Evolutionary conservation across 1,140 invertebrate genomes (phyloP).

Genomic region (Neuroterus valhalla): DNA sequence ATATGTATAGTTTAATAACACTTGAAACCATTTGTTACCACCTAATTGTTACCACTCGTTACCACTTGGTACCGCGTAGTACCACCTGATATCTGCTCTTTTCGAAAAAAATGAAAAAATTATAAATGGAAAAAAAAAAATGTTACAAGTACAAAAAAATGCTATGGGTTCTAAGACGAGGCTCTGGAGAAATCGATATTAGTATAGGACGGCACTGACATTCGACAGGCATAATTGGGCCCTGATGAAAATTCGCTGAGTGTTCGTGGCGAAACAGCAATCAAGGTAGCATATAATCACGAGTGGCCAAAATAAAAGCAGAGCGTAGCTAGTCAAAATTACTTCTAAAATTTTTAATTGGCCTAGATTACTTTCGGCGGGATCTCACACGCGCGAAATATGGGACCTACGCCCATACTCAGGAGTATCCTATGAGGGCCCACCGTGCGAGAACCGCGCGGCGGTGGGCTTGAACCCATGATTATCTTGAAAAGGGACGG

Average conservation of each 20-base stretch:
- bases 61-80: no score
- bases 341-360: slow-evolving; percentile 67
- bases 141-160: no score
- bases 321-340: slow-evolving; percentile 48
- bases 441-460: slow-evolving; percentile 47
- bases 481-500: slow-evolving; percentile 63
- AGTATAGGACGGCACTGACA: not conserved
- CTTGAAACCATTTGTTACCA: no score
- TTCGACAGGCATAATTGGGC: slow-evolving; percentile 29
- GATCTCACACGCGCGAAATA: slow-evolving; percentile 44
- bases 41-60: no score
- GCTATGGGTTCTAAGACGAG: no score
- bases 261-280: slow-evolving; percentile 58
- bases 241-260: slow-evolving; percentile 48
- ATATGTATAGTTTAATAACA: no score
- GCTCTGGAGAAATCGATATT: no score
- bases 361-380: slow-evolving; percentile 56
- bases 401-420: not conserved
- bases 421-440: slow-evolving; percentile 16
- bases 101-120: no score
- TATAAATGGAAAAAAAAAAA: no score
- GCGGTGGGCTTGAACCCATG: slow-evolving; percentile 52
- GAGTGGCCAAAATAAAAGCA: slow-evolving; percentile 50
- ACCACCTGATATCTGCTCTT: no score
- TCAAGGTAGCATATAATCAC: slow-evolving; percentile 59